Base-by-base conservation (phyloP, 1,140 invertebrate species). In the Calliopsis andreniformis region DNA sequence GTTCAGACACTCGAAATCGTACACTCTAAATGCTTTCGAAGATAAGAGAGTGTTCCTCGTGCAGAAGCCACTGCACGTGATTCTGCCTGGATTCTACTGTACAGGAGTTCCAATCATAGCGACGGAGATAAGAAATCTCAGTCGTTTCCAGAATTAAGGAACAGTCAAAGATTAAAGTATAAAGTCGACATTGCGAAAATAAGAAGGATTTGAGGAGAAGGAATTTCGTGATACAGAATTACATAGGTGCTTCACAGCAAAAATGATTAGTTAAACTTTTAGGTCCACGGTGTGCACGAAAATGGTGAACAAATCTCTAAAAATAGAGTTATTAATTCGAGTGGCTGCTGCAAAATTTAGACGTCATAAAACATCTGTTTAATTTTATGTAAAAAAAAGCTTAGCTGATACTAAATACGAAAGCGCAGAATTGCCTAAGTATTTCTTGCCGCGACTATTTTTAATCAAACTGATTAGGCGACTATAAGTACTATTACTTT, bases 141-240 rank as follows among this genome's bases (percentile, higher is more conserved):
- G 16, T 18, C 16, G 18, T 28, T 51, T 32, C 3, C 32, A 8
- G 39, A 14, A 8, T 10, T n/a, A 47, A 20, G 12, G 4, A 8
- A 12, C n/a, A 16, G 4, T 2, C 4, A 39, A 39, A 51, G 58
- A 71, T 71, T 71, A 61, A 71, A 49, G 28, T 10, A 30, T 58
- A 32, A 2, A 16, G 6, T 53, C 20, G 3, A 10, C 42, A 0
- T 12, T n/a, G 42, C 1, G 4, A 16, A 0, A 23, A 8, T 3
- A 14, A 45, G 47, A 62, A 39, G 30, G 49, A 49, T 62, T 35
- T 6, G 18, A 14, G 32, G 4, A 12, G 39, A n/a, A 20, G 8
- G 25, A 45, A 56, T 16, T 7, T 18, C 30, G 20, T 39, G 20
- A n/a, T 18, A 7, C 16, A 28, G 68, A 49, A 61, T 61, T 14